Evolutionary conservation across 2,113 vertebrate genomes (phyloP).

Genomic region (Anser brachyrhynchus): DNA sequence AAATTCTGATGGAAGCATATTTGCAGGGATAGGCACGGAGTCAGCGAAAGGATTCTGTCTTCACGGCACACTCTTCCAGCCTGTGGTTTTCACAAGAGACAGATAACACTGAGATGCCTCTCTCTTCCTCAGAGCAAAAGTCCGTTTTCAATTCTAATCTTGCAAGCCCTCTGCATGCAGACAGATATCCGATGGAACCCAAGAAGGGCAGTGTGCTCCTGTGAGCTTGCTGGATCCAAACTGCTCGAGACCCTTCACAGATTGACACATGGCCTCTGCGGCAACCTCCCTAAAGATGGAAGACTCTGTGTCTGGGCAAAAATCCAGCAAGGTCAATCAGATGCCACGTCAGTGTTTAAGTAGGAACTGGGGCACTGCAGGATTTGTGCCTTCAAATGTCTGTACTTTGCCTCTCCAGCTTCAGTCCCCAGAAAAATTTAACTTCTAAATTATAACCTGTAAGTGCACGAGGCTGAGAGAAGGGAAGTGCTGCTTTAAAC

Average conservation of each 20-base stretch:
- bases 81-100: background rate
- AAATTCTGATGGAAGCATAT: background rate
- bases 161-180: background rate
- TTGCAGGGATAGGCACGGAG: background rate
- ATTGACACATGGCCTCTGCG: background rate
- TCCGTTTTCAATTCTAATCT: background rate
- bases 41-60: background rate
- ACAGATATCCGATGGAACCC: no score
- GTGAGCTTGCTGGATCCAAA: background rate
- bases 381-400: background rate
- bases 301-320: background rate
- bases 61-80: background rate
- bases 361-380: background rate
- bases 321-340: background rate
- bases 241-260: background rate
- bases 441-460: background rate
- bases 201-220: background rate
- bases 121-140: no score
- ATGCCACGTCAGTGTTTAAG: background rate
- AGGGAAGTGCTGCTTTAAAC: background rate
- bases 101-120: background rate
- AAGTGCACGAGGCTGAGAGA: background rate
- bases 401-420: background rate
- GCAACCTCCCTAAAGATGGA: background rate
- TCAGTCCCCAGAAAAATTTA: background rate